Evolutionary conservation across 2,888 invertebrate species (phyloP), one percentile per base, ranked within the genome.

Genomic region (Calameuta pallipes): DNA sequence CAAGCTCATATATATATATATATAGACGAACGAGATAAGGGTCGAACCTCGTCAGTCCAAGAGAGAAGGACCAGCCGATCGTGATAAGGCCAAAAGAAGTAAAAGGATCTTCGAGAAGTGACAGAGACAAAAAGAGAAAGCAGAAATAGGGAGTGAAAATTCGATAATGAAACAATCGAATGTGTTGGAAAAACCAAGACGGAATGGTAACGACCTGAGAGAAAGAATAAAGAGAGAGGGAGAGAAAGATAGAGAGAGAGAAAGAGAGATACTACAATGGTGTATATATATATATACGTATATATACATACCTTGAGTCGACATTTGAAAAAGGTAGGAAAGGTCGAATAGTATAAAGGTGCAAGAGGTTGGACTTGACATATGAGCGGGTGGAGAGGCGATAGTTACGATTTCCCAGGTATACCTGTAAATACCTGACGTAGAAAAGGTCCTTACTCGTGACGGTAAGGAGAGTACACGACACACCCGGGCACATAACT

Each of bases 251-350:
- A 33, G 13, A 70, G 31, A 70, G 70, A 31, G 70, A 70, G n/a
- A 33, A 36, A 37, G 76, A 79, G 75, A 79, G 71, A 56, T 81
- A 79, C 75, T 73, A 71, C 36, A 78, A 79, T 30, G 9, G 56
- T 56, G 23, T 23, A 56, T 56, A 56, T 23, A 0, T 41, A 6
- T 23, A 41, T 41, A 41, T 56, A 41, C 15, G 4, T 56, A 56
- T 56, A 23, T 23, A 23, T 9, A 9, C 23, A 23, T 56, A 23
- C 23, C 15, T 15, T 41, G 41, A 15, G 15, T 41, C 56, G 56
- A 56, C 23, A 56, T 1, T 56, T 9, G 56, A 6, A 23, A 23
- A 56, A 23, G 23, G 56, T 56, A 37, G 56, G 23, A 56, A 56
- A 56, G 56, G 56, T 56, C 56, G 9, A 56, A 56, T 9, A 23